phyloP scores from a whole-genome alignment of 64 coral and sea anemone genomes.

The Porites lutea region DNA sequence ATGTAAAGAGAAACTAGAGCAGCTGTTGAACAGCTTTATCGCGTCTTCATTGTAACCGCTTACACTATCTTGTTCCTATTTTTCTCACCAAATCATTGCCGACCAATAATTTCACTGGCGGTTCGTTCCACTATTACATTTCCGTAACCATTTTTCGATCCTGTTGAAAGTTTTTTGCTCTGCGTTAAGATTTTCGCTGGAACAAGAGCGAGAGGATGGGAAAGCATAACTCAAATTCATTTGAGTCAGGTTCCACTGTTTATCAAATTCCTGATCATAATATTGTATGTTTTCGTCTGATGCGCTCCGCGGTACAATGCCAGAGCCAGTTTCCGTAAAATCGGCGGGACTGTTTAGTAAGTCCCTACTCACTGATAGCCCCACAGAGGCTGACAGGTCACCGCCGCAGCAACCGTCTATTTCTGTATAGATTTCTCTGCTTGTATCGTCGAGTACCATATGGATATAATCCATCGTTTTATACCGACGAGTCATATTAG shows the following conservation, averaged over 20 bases:
- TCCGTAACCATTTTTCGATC: constrained; percentile 88
- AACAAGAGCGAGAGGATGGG: constrained; percentile 49
- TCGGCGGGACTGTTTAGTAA: constrained; percentile 61
- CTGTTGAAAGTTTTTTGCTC: constrained; percentile 75
- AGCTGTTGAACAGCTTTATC: too few relatives aligned
- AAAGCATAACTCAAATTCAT: constrained; percentile 82
- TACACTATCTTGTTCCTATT: too few relatives aligned
- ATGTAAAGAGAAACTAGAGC: too few relatives aligned
- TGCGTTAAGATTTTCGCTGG: constrained; percentile 73
- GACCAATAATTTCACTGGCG: not conserved
- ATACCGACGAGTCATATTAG: constrained; percentile 89
- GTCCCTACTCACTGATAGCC: constrained; percentile 88
- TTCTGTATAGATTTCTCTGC: constrained; percentile 49
- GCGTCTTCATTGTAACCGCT: too few relatives aligned
- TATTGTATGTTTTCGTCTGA: constrained; percentile 84
- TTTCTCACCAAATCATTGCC: too few relatives aligned
- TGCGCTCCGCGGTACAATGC: constrained; percentile 81
- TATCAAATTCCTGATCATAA: constrained; percentile 57
- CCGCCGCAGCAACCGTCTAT: constrained; percentile 39
- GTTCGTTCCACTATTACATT: constrained; percentile 69
- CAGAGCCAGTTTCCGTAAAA: constrained; percentile 76
- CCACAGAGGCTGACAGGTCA: constrained; percentile 63
- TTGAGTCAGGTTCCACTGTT: constrained; percentile 68
- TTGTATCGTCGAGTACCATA: constrained; percentile 84
- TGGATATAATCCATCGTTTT: constrained; percentile 99